phyloP scores from a whole-genome alignment of 2,797 vertebrate genomes.

The Australoheros facetus region DNA sequence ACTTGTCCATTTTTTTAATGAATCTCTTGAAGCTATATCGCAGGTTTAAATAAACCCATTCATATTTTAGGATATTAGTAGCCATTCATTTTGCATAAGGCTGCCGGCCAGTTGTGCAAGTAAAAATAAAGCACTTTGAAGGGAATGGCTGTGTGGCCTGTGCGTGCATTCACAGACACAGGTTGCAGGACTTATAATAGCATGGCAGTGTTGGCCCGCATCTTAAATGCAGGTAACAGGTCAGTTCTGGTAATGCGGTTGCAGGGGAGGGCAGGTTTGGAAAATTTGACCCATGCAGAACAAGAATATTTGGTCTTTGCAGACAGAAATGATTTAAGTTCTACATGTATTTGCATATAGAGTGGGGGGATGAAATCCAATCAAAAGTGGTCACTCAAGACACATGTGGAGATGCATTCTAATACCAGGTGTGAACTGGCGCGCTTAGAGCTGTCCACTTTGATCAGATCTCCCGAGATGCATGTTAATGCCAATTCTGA shows the following conservation, averaged over 20 bases:
- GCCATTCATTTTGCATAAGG: neutral
- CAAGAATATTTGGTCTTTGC: neutral
- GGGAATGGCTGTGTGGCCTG: neutral
- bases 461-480: neutral
- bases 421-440: neutral
- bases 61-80: conserved; percentile 1
- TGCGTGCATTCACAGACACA: neutral
- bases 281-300: conserved; percentile 2
- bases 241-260: neutral
- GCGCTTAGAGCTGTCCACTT: neutral
- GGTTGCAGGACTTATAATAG: neutral
- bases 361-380: neutral
- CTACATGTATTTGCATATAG: conserved; percentile 4
- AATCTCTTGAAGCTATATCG: neutral
- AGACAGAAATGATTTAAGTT: neutral
- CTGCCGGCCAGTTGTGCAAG: neutral
- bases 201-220: neutral
- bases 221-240: neutral
- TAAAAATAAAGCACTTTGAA: neutral
- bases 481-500: neutral
- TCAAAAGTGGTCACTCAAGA: conserved; percentile 3
- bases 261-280: neutral
- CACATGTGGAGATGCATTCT: neutral
- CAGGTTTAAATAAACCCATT: conserved; percentile 3
- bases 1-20: neutral